Evolutionary conservation across 2,113 vertebrate species (phyloP).

Genomic region (Telmatochromis sp.): DNA sequence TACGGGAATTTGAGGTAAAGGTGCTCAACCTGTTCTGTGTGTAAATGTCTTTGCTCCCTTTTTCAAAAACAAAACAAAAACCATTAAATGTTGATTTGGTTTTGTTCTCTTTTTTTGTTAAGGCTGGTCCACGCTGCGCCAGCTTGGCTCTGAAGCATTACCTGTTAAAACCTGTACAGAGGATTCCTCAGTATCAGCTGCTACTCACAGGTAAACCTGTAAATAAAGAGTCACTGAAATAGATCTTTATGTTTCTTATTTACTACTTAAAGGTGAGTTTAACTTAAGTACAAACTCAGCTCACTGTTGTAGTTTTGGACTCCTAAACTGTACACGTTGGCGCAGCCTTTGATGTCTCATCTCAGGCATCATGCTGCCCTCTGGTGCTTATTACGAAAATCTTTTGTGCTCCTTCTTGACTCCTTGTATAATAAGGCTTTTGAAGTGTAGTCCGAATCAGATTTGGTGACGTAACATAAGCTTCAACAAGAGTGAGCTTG

Average conservation of each 20-base stretch:
- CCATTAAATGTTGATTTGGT: not conserved
- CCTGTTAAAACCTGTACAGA: slow-evolving; percentile 94
- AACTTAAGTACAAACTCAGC: not conserved
- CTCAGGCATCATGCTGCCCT: slow-evolving; percentile 19
- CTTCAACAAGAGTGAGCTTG: slow-evolving; percentile 21
- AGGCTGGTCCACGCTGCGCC: slow-evolving; percentile 89
- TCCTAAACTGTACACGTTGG: not conserved
- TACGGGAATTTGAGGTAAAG: slow-evolving; percentile 90
- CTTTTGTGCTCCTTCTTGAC: not conserved
- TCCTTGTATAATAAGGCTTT: slow-evolving; percentile 23
- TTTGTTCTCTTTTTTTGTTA: slow-evolving; percentile 36
- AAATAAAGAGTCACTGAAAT: not conserved
- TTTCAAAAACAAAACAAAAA: not conserved
- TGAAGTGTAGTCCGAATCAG: slow-evolving; percentile 11
- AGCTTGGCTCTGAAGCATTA: slow-evolving; percentile 92
- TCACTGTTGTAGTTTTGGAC: not conserved
- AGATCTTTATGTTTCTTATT: not conserved
- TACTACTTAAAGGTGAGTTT: not conserved
- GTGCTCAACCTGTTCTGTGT: slow-evolving; percentile 29
- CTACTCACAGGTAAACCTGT: slow-evolving; percentile 83
- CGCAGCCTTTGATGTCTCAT: not conserved
- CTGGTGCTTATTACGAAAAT: slow-evolving; percentile 14
- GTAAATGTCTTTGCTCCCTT: not conserved
- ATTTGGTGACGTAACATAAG: slow-evolving; percentile 48
- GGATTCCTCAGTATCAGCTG: slow-evolving; percentile 94